phyloP scores from a whole-genome alignment of 2,888 invertebrate genomes.

The Xestia c-nigrum region DNA sequence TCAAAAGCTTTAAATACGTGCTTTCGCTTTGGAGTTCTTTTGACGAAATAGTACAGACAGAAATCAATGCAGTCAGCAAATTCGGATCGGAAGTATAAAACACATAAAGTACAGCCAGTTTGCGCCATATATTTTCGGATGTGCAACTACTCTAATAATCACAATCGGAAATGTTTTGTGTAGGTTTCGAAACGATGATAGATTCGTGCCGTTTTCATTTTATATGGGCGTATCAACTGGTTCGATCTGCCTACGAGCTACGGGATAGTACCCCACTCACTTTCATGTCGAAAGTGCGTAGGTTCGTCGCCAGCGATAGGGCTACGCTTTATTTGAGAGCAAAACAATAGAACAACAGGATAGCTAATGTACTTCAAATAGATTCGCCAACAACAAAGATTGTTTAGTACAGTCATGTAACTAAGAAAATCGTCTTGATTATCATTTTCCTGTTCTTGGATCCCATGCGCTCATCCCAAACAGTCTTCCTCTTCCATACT shows the following conservation, averaged over 20 bases:
- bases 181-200: conserved; percentile 52
- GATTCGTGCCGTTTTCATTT: conserved; percentile 49
- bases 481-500: neutral
- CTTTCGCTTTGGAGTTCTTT: neutral
- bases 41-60: neutral
- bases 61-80: neutral
- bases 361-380: neutral
- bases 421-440: too few relatives aligned
- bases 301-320: conserved; percentile 29
- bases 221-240: conserved; percentile 56
- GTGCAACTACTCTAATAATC: conserved; percentile 15
- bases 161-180: conserved; percentile 50
- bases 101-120: neutral
- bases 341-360: neutral
- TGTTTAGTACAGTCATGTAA: neutral
- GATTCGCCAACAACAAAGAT: neutral
- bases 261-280: conserved; percentile 53
- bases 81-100: conserved; percentile 14
- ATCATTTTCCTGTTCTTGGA: neutral
- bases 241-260: conserved; percentile 56
- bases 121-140: conserved; percentile 19
- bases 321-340: conserved; percentile 10
- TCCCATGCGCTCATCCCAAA: neutral
- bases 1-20: neutral
- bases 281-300: conserved; percentile 46